Conservation (phyloP, 2,113 vertebrate genomes). For the Melierax canorus region DNA sequence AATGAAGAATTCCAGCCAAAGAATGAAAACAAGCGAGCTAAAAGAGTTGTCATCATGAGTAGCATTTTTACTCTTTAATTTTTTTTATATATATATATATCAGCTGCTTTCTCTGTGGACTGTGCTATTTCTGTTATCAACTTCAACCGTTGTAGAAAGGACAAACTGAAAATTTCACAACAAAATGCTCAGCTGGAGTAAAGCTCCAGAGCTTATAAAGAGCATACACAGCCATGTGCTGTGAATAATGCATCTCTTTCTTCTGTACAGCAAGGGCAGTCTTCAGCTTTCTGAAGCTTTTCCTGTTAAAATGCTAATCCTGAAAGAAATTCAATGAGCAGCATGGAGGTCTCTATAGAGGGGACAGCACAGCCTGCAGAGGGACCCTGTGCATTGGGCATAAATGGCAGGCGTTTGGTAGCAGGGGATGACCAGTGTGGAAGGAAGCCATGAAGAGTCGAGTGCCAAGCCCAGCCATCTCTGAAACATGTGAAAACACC, state of each 20-base stretch:
- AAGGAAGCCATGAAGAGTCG: background rate
- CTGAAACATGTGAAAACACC: background rate
- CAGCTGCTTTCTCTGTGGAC: background rate
- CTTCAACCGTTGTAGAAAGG: background rate
- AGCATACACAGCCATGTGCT: background rate
- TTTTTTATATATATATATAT: too few species aligned
- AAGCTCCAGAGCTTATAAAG: background rate
- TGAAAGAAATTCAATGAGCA: background rate
- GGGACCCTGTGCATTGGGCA: background rate
- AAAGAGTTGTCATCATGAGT: background rate
- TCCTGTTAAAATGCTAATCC: background rate
- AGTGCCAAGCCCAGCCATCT: background rate
- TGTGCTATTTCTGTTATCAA: background rate
- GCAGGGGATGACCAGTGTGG: background rate
- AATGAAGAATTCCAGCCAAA: background rate
- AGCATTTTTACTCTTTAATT: background rate
- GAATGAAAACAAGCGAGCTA: background rate
- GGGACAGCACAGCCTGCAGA: background rate
- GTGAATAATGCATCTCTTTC: background rate
- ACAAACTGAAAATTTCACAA: background rate
- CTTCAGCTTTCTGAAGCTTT: background rate
- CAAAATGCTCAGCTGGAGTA: background rate
- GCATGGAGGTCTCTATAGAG: background rate
- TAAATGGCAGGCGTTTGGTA: background rate
- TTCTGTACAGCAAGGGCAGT: background rate